Percentiles rank a stretch among this genome's conserved stretches.
These are phyloP conservation scores for Molossus alvarezi DNA, from an alignment of 2,797 vertebrate genomes.

Conservation along the genomic window DNA sequence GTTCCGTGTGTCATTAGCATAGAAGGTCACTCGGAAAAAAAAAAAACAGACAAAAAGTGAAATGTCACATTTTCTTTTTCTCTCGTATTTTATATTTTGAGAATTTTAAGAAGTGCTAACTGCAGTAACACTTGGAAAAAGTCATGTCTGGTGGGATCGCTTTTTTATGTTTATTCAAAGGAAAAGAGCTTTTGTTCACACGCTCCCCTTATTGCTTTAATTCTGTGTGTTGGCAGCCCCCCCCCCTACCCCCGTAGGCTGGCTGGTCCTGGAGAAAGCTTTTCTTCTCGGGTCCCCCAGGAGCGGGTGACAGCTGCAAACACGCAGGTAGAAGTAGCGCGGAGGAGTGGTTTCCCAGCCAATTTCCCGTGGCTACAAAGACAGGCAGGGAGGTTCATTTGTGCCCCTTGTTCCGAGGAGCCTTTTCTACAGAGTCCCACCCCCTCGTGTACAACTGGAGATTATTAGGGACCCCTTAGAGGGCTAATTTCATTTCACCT, in stretches of 20 bases:
- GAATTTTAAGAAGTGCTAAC: slow-evolving; percentile 62
- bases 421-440: background rate
- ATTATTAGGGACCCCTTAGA: background rate
- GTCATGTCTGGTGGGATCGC: slow-evolving; percentile 62
- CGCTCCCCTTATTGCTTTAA: slow-evolving; percentile 79
- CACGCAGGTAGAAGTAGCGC: slow-evolving; percentile 65
- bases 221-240: slow-evolving; percentile 76
- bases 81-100: slow-evolving; percentile 61
- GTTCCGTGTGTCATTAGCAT: slow-evolving; percentile 27
- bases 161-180: slow-evolving; percentile 79
- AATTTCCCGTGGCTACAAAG: slow-evolving; percentile 65
- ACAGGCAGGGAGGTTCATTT: background rate
- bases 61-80: slow-evolving; percentile 53
- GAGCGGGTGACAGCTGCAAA: slow-evolving; percentile 78
- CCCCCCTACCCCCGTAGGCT: slow-evolving; percentile 70
- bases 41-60: slow-evolving; percentile 45
- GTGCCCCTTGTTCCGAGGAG: background rate
- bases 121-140: slow-evolving; percentile 70
- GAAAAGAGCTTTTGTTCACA: slow-evolving; percentile 80
- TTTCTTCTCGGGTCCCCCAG: slow-evolving; percentile 75
- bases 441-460: background rate
- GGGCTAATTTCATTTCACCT: slow-evolving; percentile 8
- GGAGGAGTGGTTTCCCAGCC: slow-evolving; percentile 50
- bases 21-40: slow-evolving; percentile 7
- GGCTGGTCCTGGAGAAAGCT: slow-evolving; percentile 62